Percentiles rank a stretch among this genome's conserved stretches.
Evolutionary conservation across 1,140 invertebrate species (phyloP).

Genomic region (Belonocnema kinseyi): DNA sequence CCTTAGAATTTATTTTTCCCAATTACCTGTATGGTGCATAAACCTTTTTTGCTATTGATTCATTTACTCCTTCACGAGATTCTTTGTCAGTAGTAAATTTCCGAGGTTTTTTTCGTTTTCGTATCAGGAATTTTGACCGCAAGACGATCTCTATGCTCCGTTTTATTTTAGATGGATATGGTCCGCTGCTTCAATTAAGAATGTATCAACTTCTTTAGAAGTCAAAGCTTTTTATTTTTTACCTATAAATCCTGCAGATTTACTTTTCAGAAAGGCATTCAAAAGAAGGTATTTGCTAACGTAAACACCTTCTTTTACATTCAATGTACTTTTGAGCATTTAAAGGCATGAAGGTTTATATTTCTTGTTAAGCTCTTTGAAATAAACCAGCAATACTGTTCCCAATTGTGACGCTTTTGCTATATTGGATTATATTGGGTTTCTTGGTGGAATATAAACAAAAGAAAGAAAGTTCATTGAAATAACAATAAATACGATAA

Average conservation of each 20-base stretch:
- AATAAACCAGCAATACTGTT: neutral
- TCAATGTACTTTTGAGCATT: neutral
- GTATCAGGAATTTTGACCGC: constrained; percentile 11
- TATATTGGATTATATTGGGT: too few relatives aligned
- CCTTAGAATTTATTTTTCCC: neutral
- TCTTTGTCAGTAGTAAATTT: neutral
- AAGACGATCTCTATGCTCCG: neutral
- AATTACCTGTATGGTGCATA: neutral
- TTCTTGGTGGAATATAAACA: too few relatives aligned
- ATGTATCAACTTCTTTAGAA: too few relatives aligned
- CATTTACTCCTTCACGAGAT: constrained; percentile 10
- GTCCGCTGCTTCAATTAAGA: too few relatives aligned
- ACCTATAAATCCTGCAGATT: neutral
- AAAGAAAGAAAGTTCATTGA: too few relatives aligned
- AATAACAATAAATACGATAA: too few relatives aligned
- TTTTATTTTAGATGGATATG: neutral
- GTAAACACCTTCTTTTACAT: neutral
- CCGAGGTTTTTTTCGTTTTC: constrained; percentile 8
- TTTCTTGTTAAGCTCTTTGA: neutral
- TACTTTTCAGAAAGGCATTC: neutral
- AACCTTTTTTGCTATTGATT: neutral
- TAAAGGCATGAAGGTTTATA: neutral
- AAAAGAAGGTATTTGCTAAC: neutral
- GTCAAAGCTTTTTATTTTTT: neutral
- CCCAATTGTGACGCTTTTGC: too few relatives aligned